phyloP scores from a whole-genome alignment of 1,140 invertebrate species.

The Mylabris phalerata region DNA sequence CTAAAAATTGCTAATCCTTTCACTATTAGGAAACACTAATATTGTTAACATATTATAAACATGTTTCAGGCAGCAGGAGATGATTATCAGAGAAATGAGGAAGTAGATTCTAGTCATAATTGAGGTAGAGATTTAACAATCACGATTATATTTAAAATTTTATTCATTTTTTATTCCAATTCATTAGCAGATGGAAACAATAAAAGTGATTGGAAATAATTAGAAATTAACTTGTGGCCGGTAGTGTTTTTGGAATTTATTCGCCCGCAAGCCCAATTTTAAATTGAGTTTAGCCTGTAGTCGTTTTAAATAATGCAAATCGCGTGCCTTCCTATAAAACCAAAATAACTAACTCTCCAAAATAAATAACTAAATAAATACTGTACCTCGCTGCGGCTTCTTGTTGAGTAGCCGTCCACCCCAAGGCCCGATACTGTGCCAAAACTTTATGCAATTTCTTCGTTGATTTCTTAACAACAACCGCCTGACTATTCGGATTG shows the following conservation, averaged over 20 bases:
- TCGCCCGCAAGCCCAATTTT: constrained; percentile 72
- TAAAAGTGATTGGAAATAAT: background rate
- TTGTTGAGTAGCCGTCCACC: constrained; percentile 72
- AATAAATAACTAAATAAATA: constrained; percentile 2
- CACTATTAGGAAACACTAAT: background rate
- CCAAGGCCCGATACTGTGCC: constrained; percentile 74
- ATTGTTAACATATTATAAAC: background rate
- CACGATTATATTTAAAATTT: too few species aligned
- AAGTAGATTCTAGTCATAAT: too few species aligned
- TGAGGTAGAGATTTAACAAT: too few species aligned
- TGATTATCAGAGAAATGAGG: too few species aligned
- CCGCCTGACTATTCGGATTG: constrained; percentile 50
- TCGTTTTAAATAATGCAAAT: constrained; percentile 77
- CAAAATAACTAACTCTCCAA: constrained; percentile 1
- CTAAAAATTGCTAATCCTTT: background rate
- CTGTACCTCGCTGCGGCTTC: constrained; percentile 52
- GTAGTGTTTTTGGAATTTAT: constrained; percentile 81
- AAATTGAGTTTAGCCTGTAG: constrained; percentile 70
- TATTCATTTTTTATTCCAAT: background rate
- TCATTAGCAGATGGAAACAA: background rate
- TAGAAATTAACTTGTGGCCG: constrained; percentile 71
- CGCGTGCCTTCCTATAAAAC: constrained; percentile 65
- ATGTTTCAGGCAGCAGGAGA: background rate
- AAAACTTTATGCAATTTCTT: constrained; percentile 65
- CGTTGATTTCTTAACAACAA: constrained; percentile 47